Evolutionary conservation across 2,797 vertebrate genomes (phyloP).

Genomic region (Bufotes viridis): DNA sequence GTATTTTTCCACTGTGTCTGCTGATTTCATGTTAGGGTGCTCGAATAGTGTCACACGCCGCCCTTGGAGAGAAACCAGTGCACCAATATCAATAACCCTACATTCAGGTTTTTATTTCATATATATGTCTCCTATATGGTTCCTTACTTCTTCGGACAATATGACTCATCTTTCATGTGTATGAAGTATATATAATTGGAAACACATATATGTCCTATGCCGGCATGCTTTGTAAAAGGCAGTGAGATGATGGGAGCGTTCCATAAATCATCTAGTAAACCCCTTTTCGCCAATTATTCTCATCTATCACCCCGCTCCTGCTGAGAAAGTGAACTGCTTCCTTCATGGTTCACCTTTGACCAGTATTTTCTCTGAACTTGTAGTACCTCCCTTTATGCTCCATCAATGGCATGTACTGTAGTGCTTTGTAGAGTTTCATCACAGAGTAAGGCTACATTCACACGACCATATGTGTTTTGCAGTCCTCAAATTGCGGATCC

Average conservation of each 20-base stretch:
- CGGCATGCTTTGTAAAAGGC: neutral
- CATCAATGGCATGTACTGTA: neutral
- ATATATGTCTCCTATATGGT: neutral
- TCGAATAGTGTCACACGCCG: neutral
- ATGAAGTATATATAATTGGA: neutral
- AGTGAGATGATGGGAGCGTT: neutral
- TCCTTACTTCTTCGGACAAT: neutral
- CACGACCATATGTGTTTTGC: too few species aligned
- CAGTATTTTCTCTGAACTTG: neutral
- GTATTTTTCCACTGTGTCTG: neutral
- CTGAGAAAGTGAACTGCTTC: neutral
- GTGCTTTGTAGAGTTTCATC: neutral
- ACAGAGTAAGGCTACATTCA: too few species aligned
- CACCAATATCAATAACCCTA: neutral
- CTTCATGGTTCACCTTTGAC: neutral
- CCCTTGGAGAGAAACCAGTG: neutral
- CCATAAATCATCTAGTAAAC: neutral
- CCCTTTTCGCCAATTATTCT: slow-evolving; percentile 2
- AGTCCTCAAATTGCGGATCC: too few species aligned
- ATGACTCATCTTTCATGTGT: neutral
- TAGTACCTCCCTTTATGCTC: neutral
- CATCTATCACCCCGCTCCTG: neutral
- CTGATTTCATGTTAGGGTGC: neutral
- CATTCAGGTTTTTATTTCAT: neutral
- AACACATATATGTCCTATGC: neutral